A percentile compares a stretch with the other conserved stretches of the same genome.
These are phyloP conservation scores for Temnothorax curvispinosus DNA, from an alignment of 1,140 invertebrate genomes.

Conservation along the genomic window DNA sequence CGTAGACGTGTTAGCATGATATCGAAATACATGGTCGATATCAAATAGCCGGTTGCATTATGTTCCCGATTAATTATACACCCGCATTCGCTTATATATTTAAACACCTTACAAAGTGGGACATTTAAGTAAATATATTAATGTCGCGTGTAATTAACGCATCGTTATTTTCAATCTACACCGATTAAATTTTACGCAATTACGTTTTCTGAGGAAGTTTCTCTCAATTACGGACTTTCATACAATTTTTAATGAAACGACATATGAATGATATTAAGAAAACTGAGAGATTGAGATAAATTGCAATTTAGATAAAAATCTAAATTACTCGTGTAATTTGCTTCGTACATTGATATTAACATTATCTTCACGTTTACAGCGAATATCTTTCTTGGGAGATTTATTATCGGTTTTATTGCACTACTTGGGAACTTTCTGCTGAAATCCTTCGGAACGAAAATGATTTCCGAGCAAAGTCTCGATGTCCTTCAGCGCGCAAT, in stretches of 20 bases:
- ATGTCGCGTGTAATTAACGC: neutral
- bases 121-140: neutral
- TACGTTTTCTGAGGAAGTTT: neutral
- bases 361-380: neutral
- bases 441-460: constrained; percentile 33
- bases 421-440: neutral
- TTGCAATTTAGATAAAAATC: neutral
- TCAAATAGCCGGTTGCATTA: neutral
- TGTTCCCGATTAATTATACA: constrained; percentile 31
- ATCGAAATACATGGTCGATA: constrained; percentile 4
- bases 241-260: neutral
- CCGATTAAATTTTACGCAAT: neutral
- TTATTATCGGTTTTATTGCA: constrained; percentile 37
- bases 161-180: neutral
- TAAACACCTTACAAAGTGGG: neutral
- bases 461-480: constrained; percentile 29
- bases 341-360: neutral
- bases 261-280: neutral
- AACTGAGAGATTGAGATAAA: neutral
- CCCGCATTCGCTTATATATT: neutral
- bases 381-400: neutral
- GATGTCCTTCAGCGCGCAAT: neutral
- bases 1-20: constrained; percentile 10
- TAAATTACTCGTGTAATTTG: neutral
- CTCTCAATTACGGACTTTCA: too few species aligned